phyloP scores from a whole-genome alignment of 2,113 vertebrate species.

The Ammodytes marinus region DNA sequence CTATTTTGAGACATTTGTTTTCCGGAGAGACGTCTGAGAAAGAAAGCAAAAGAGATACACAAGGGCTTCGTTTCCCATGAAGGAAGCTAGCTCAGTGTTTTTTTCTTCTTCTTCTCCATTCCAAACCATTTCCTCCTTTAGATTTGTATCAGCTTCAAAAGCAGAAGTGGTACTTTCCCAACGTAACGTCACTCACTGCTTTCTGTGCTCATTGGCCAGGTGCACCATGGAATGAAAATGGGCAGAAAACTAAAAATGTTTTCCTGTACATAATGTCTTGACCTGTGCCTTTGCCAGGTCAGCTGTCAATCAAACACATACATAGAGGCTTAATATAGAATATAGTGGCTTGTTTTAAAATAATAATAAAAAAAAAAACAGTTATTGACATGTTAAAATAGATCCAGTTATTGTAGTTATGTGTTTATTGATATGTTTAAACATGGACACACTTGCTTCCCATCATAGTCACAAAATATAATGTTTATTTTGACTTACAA shows the following conservation, averaged over 20 bases:
- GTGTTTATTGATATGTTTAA: neutral
- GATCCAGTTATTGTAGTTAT: too few species aligned
- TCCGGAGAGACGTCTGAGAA: neutral
- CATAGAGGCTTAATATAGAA: too few species aligned
- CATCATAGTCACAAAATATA: neutral
- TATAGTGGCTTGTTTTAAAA: neutral
- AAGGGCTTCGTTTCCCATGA: neutral
- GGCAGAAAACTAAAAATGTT: too few species aligned
- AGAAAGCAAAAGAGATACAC: neutral
- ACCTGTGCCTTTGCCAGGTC: too few species aligned
- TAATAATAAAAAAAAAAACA: too few species aligned
- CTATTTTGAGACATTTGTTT: slow-evolving; percentile 28
- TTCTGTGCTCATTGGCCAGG: neutral
- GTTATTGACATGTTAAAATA: too few species aligned
- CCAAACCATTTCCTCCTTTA: neutral
- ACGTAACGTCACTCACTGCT: neutral
- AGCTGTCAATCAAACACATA: too few species aligned
- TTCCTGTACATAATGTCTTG: too few species aligned
- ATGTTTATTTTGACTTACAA: neutral
- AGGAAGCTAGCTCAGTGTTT: neutral
- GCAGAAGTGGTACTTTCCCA: neutral
- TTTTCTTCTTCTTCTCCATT: neutral
- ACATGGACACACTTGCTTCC: neutral
- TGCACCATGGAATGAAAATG: too few species aligned
- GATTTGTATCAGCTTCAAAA: neutral